Evolutionary conservation across 2,113 vertebrate species (phyloP).

Genomic region (Columbina picui): DNA sequence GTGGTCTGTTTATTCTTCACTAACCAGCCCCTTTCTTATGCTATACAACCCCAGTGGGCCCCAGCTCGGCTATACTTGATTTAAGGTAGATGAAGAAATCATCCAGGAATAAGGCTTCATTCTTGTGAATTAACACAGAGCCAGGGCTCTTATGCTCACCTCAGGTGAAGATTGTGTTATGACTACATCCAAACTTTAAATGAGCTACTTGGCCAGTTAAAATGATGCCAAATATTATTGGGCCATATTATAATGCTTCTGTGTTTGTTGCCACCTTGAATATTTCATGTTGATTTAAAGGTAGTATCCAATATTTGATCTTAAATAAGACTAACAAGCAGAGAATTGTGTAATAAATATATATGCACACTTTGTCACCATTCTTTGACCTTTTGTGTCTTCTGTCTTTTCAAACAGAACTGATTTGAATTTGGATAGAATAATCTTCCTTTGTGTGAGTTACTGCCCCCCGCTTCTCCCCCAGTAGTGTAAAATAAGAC

Average conservation of each 20-base stretch:
- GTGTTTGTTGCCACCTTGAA: not conserved
- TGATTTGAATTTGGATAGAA: not conserved
- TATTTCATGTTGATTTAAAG: not conserved
- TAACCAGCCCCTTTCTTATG: not conserved
- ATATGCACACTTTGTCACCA: not conserved
- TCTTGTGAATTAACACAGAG: not conserved
- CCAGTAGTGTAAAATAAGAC: not conserved
- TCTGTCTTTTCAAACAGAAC: not conserved
- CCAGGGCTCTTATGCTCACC: not conserved
- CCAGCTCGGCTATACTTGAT: not conserved
- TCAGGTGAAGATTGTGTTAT: not conserved
- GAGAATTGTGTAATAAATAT: not conserved
- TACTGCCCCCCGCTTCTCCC: too few species aligned
- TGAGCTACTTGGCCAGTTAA: not conserved
- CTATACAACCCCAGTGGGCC: rapidly evolving
- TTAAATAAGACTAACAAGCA: not conserved
- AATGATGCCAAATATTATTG: not conserved
- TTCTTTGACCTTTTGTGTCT: not conserved
- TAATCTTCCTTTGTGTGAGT: not conserved
- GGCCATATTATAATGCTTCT: not conserved
- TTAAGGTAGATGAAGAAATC: not conserved
- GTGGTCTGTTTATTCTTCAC: not conserved
- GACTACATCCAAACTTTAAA: not conserved
- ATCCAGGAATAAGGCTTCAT: not conserved
- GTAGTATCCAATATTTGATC: not conserved